Percentiles rank a stretch among this genome's conserved stretches.
Evolutionary conservation across 2,113 vertebrate species (phyloP).

Genomic region (Oceanites oceanicus): DNA sequence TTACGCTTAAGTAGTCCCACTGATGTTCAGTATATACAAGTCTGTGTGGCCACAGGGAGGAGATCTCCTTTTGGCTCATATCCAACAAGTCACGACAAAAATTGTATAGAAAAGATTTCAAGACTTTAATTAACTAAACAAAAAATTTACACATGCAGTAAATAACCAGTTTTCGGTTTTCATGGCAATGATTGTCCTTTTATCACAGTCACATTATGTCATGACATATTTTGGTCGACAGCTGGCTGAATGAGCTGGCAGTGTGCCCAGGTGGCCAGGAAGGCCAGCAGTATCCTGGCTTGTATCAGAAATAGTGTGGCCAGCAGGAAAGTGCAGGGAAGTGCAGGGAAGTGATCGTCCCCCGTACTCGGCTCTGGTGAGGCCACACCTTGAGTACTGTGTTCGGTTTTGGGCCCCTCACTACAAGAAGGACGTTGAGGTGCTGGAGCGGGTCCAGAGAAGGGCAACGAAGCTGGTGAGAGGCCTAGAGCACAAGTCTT

Average conservation of each 20-base stretch:
- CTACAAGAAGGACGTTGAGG: neutral
- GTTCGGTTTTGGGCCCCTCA: neutral
- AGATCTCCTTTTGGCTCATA: neutral
- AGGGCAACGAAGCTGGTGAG: neutral
- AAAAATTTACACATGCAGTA: neutral
- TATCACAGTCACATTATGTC: neutral
- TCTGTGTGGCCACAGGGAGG: neutral
- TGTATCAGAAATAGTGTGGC: neutral
- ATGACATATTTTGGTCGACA: neutral
- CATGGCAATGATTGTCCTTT: neutral
- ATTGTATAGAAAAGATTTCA: neutral
- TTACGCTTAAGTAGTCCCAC: neutral
- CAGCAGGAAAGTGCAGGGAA: too few relatives aligned
- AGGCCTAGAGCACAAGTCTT: neutral
- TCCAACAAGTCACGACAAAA: neutral
- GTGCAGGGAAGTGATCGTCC: fast-evolving
- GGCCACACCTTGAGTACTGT: fast-evolving
- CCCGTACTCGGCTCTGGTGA: neutral
- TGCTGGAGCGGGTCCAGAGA: neutral
- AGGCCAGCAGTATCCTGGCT: neutral
- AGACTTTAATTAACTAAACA: neutral
- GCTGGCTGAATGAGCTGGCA: neutral
- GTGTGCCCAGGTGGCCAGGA: neutral
- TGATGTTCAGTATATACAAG: neutral
- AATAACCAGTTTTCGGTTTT: neutral